Base-by-base conservation (phyloP, 2,797 vertebrate species). In the Melanotaenia parkinsoni region DNA sequence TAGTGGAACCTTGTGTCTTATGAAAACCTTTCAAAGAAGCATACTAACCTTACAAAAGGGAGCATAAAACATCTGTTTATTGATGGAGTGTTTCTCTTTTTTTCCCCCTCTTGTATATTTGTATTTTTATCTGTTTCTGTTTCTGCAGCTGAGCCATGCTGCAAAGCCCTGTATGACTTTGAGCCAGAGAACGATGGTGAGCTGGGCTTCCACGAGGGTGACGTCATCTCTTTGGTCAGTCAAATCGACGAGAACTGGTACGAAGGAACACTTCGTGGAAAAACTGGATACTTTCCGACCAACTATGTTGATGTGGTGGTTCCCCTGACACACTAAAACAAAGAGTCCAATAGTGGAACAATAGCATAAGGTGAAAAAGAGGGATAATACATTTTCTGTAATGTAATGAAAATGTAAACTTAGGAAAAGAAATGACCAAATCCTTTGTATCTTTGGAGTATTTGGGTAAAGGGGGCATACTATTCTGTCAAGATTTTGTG, bases 241-340 rank as follows among this genome's bases (percentile, higher is more conserved):
- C 96, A 94, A 90, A 98, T 99, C 14, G 98, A 99, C 14, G 97
- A 99, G 81, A 99, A 99, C 95, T 99, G 98, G 98, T 97, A 94
- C 10, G 97, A 99, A 94, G 98, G 98, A 73, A 92, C 89, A 88
- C 85, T 99, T 79, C 94, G 82, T 0, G 97, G 97, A 82, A 96
- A 92, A 74, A 91, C 95, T 0, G 98, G 98, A 83, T 98, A 95
- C 93, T 99, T 99, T 90, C 98, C 98, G 0, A 95, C 95, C 91
- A 99, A 97, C 95, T 99, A 98, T 20, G 97, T 99, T 74, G 96
- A 99, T 80, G 96, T 99, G 89, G 45, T 98, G 65, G 97, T 99
- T 73, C 95, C 97, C 0, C 94, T 99, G 89, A 84, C 92, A 28
- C 94, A 94, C 87, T 98, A 93, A 97, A 50, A 9, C 14, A 58